phyloP scores from a whole-genome alignment of 1,140 invertebrate genomes.

The Bemisia tabaci region DNA sequence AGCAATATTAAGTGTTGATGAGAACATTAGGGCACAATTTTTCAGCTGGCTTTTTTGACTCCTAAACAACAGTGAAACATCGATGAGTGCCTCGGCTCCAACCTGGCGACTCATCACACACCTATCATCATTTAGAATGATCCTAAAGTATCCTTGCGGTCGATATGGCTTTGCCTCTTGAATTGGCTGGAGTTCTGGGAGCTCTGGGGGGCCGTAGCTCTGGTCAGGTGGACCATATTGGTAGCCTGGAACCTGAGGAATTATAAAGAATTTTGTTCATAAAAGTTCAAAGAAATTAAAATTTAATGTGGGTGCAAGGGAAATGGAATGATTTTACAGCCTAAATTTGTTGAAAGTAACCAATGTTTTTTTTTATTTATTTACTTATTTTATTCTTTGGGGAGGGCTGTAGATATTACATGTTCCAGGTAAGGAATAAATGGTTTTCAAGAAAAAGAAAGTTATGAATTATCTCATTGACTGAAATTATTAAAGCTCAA shows the following conservation, averaged over 20 bases:
- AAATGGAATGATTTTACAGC: too few relatives aligned
- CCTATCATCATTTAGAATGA: not conserved
- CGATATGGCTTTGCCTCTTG: not conserved
- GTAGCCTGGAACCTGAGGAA: not conserved
- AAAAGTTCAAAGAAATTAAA: too few relatives aligned
- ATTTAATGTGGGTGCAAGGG: too few relatives aligned
- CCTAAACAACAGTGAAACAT: not conserved
- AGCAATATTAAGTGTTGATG: not conserved
- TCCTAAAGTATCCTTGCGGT: not conserved
- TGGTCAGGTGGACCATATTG: not conserved
- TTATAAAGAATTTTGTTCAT: too few relatives aligned
- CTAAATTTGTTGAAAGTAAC: not conserved
- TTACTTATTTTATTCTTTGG: too few relatives aligned
- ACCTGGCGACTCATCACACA: not conserved
- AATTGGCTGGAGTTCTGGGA: not conserved
- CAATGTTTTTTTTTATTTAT: too few relatives aligned
- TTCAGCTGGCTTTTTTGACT: not conserved
- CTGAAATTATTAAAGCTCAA: too few relatives aligned
- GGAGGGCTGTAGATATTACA: not conserved
- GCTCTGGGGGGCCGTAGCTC: not conserved
- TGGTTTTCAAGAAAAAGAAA: too few relatives aligned
- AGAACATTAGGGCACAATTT: not conserved
- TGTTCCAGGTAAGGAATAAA: too few relatives aligned
- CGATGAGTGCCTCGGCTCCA: not conserved
- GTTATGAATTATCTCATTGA: too few relatives aligned